phyloP scores from a whole-genome alignment of 1,140 invertebrate genomes.

The Drosophila repletoides region DNA sequence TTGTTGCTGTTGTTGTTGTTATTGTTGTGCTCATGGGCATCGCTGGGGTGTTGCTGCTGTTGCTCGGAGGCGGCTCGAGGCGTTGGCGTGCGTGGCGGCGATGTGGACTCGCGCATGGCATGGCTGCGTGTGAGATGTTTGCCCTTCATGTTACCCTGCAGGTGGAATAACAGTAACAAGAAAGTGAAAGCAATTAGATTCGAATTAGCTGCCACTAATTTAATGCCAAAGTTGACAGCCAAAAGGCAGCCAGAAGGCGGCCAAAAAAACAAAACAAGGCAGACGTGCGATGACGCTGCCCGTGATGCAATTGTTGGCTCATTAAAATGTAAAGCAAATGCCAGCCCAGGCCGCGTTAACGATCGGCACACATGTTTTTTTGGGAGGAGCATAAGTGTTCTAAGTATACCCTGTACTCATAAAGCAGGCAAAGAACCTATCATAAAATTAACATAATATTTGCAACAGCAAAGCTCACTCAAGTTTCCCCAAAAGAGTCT shows the following conservation, averaged over 20 bases:
- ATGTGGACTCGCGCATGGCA: conserved; percentile 93
- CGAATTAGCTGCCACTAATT: conserved; percentile 58
- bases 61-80: conserved; percentile 80
- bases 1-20: no score
- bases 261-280: neutral
- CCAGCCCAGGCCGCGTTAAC: conserved; percentile 30
- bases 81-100: conserved; percentile 89
- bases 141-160: conserved; percentile 87
- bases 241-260: neutral
- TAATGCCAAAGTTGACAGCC: conserved; percentile 69
- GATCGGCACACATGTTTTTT: conserved; percentile 17
- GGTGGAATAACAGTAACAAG: conserved; percentile 16
- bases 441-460: no score
- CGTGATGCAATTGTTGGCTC: conserved; percentile 74
- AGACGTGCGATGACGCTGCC: conserved; percentile 27
- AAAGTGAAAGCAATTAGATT: conserved; percentile 67
- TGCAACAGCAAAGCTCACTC: no score
- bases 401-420: neutral
- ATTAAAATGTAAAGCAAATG: conserved; percentile 65
- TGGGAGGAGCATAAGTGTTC: conserved; percentile 11
- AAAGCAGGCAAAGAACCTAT: no score
- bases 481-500: no score
- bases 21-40: conserved; percentile 57
- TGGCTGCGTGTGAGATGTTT: conserved; percentile 94
- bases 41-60: conserved; percentile 73